Percentiles rank a stretch among this genome's conserved stretches.
Evolutionary conservation across 1,140 invertebrate genomes (phyloP).

Genomic region (Aphis gossypii): DNA sequence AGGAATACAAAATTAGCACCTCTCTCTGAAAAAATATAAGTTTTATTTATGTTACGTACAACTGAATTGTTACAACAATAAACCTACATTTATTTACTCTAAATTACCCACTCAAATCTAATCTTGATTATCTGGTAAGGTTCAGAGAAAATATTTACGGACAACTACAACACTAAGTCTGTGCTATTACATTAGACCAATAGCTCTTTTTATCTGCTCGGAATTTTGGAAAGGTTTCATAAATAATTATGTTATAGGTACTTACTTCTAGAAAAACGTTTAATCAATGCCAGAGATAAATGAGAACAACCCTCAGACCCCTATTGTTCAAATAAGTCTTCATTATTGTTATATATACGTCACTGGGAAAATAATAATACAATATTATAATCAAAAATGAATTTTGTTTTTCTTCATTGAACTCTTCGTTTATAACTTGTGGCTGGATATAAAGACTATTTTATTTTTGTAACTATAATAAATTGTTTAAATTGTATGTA

Average conservation of each 20-base stretch:
- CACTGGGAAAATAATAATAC: neutral
- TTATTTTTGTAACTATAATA: neutral
- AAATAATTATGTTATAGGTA: neutral
- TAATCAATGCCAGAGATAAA: conserved; percentile 11
- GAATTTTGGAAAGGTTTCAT: neutral
- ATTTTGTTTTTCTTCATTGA: neutral
- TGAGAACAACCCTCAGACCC: neutral
- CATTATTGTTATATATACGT: neutral
- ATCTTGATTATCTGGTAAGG: neutral
- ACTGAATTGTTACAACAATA: neutral
- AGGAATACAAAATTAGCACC: neutral
- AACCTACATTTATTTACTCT: neutral
- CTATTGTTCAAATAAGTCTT: neutral
- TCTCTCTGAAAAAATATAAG: neutral
- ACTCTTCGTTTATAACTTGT: neutral
- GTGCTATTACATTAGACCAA: neutral
- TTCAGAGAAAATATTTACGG: neutral
- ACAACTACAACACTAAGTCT: neutral
- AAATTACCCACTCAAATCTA: neutral
- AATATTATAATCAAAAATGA: neutral
- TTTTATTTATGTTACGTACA: neutral
- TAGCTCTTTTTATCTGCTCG: neutral
- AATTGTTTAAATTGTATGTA: neutral
- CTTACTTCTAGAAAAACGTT: neutral
- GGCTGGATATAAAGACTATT: neutral